A percentile compares a stretch with the other conserved stretches of the same genome.
phyloP scores from a whole-genome alignment of 1,140 invertebrate species.

The Aphelinus certus region DNA sequence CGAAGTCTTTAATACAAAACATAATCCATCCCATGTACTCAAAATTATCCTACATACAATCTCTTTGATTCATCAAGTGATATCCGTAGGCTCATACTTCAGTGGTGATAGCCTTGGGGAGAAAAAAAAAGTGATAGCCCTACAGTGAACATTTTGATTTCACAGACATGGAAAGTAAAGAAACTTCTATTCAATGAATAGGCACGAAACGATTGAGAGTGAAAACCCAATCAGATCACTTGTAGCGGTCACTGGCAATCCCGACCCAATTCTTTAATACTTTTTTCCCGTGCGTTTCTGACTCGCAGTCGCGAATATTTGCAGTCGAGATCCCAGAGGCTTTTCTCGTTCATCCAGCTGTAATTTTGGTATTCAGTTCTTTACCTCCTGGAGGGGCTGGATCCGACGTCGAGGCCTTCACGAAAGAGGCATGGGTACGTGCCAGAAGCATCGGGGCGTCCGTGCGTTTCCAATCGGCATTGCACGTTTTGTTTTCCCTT shows the following conservation, averaged over 20 bases:
- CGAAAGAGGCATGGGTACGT: conserved; percentile 1
- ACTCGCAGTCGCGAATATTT: neutral
- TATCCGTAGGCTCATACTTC: too few species aligned
- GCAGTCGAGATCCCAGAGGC: neutral
- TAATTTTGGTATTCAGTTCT: conserved; percentile 26
- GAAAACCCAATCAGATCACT: neutral
- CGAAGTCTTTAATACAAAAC: too few species aligned
- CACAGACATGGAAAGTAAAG: too few species aligned
- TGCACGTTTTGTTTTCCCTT: conserved; percentile 14
- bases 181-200: neutral
- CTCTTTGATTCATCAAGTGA: too few species aligned
- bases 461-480: conserved; percentile 9
- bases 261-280: neutral
- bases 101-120: too few species aligned
- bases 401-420: neutral
- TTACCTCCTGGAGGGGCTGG: neutral
- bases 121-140: too few species aligned
- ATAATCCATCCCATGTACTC: too few species aligned
- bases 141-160: too few species aligned
- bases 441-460: too few species aligned
- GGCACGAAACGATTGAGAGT: neutral
- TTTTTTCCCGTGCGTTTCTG: conserved; percentile 5
- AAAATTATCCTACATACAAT: too few species aligned
- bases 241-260: neutral
- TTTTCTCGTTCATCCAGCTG: conserved; percentile 5